Base-by-base conservation (phyloP, 1,140 invertebrate species). In the Drosophila bifasciata region DNA sequence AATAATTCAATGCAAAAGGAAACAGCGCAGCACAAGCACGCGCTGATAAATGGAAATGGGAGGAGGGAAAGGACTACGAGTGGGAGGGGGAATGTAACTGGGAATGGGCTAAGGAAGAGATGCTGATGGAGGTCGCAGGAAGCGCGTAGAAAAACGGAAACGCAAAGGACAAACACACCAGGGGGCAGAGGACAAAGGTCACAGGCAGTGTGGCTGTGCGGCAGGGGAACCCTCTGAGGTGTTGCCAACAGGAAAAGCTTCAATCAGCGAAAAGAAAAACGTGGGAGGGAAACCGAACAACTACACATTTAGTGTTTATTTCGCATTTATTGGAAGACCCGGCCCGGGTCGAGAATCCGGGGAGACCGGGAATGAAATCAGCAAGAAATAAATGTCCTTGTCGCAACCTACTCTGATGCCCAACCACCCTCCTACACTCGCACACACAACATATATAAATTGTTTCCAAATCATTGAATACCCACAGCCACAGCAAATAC, bases 291-390 rank as follows among this genome's bases (percentile, higher is more conserved):
- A 72, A 25, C 58, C 58, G 79, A 72, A 60, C 71, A 84, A 85
- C 79, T 85, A 85, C 68, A 85, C 76, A 85, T 85, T 85, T 85
- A 85, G 80, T 85, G 80, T 85, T 85, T 85, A 85, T 85, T 85
- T 85, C 80, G 81, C 74, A 85, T 86, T 86, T 85, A 85, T 85
- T 85, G 79, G 58, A 80, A 72, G 76, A 59, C 17, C 71, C 53
- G 57, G 76, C 62, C 17, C 71, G 57, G 57, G 41, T 45, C 28
- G 52, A 48, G 52, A 28, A 40, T 5, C 21, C 13, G 39, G 60
- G 39, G 60, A 72, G 45, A 56, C 43, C 68, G 66, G 53, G 74
- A 76, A 80, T 85, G 67, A 80, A 85, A 85, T 84, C 80, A 80
- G 81, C 80, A 85, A 80, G 77, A 86, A 84, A 86, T 85, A 85